phyloP scores from a whole-genome alignment of 2,113 vertebrate genomes.

The Microtus oregoni region DNA sequence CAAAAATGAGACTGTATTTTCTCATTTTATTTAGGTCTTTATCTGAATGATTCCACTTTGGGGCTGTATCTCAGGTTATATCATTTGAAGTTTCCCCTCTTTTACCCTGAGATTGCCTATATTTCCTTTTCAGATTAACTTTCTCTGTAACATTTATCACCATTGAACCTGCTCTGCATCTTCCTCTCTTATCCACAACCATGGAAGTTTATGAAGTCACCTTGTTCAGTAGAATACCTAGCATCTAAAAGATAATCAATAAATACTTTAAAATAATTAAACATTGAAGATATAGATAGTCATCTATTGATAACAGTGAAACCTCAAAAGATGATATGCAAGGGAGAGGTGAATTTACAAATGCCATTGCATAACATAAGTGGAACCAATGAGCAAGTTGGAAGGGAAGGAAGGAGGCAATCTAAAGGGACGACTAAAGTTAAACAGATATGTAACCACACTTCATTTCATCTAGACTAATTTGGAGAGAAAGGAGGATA shows the following conservation, averaged over 20 bases:
- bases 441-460: not conserved
- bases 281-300: not conserved
- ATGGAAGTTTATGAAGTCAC: not conserved
- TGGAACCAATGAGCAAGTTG: not conserved
- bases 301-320: not conserved
- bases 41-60: not conserved
- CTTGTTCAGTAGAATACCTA: not conserved
- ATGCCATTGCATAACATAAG: not conserved
- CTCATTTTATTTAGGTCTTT: not conserved
- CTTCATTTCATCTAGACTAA: not conserved
- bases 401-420: not conserved
- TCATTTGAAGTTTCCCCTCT: not conserved
- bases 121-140: not conserved
- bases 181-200: not conserved
- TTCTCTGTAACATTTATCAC: not conserved
- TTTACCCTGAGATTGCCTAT: not conserved
- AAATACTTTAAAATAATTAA: constrained; percentile 7
- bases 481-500: not conserved
- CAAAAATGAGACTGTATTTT: not conserved
- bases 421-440: not conserved
- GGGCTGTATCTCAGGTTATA: not conserved
- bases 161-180: not conserved
- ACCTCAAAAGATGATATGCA: not conserved
- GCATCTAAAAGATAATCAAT: not conserved
- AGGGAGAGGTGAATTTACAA: not conserved